Base-by-base conservation (phyloP, 1,140 invertebrate genomes). In the Aphidius gifuensis region DNA sequence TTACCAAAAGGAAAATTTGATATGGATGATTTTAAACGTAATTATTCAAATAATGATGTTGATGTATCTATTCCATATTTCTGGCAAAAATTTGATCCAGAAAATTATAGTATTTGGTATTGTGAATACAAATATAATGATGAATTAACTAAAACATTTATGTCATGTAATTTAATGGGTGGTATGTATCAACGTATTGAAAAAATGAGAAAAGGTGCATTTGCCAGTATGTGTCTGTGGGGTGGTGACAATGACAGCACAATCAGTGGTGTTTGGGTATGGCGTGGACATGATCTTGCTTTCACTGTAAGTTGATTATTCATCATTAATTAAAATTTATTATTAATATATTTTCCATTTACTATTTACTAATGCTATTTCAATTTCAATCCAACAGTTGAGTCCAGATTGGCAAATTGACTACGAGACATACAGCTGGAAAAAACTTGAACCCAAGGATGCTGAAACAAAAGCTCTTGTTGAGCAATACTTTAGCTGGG, bases 141-240 rank as follows among this genome's bases (percentile, higher is more conserved):
- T 66, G 96, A 99, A 80, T 85, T 99, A 7, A 85, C 89, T 66
- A 92, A 94, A 78, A 89, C 93, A 8, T 81, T 79, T 38, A 81
- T 82, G 78, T 81, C 80, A 43, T 77, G 76, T 60, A 80, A 81
- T 68, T 68, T 82, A 60, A 80, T 80, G 60, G 67, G 76, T 69
- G 90, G 92, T 69, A 97, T 99, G 94, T 98, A 90, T 84, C 97
- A 99, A 83, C 89, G 98, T 67, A 82, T 99, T 66, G 98, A 99
- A 70, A 98, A 97, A 82, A 91, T 99, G 90, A 87, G 95, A 66
- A 99, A 99, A 83, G 88, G 92, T 75, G 91, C 94, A 0, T 99
- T 99, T 82, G 93, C 90, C 32, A 97, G 94, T 47, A 88, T 94
- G 64, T 92, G 92, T 77, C 82, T 99, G 23, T 99, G 98, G 81